These are phyloP conservation scores for Callinectes sapidus DNA, from an alignment of 2,888 invertebrate species.

Conservation along the genomic window DNA sequence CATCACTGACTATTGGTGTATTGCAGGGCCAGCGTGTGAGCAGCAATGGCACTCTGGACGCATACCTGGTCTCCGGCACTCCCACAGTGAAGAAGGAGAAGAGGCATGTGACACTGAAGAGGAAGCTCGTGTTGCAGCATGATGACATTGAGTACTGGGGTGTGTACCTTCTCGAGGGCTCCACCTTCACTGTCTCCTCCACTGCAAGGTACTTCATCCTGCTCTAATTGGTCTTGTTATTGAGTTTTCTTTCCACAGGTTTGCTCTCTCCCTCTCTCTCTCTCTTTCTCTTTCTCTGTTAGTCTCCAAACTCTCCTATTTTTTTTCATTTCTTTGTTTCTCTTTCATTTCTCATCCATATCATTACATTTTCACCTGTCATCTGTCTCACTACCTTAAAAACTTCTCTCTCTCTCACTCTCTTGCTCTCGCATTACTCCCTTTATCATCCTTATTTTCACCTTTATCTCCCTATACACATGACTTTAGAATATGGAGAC, in stretches of 20 bases:
- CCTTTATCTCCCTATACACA: no score
- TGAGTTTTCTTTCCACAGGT: not conserved
- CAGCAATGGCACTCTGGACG: slow-evolving; percentile 84
- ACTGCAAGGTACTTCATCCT: slow-evolving; percentile 83
- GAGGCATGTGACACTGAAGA: slow-evolving; percentile 55
- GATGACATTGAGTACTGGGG: slow-evolving; percentile 93
- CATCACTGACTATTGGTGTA: not conserved
- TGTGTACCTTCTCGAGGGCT: slow-evolving; percentile 87
- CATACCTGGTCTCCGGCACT: slow-evolving; percentile 84
- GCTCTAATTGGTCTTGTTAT: not conserved
- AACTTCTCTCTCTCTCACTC: no score
- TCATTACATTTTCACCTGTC: no score
- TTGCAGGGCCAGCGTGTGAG: slow-evolving; percentile 83
- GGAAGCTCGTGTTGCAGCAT: slow-evolving; percentile 80
- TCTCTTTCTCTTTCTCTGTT: not conserved
- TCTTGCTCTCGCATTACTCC: no score
- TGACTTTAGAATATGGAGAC: no score
- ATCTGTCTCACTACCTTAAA: no score
- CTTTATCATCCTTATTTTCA: not conserved
- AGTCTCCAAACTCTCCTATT: no score
- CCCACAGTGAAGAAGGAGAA: slow-evolving; percentile 78
- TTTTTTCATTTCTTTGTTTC: no score
- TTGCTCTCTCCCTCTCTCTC: not conserved
- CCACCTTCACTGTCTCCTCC: slow-evolving; percentile 85
- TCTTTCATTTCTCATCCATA: no score